These are phyloP conservation scores for Phymastichus coffea DNA, from an alignment of 1,140 invertebrate species.

Conservation along the genomic window DNA sequence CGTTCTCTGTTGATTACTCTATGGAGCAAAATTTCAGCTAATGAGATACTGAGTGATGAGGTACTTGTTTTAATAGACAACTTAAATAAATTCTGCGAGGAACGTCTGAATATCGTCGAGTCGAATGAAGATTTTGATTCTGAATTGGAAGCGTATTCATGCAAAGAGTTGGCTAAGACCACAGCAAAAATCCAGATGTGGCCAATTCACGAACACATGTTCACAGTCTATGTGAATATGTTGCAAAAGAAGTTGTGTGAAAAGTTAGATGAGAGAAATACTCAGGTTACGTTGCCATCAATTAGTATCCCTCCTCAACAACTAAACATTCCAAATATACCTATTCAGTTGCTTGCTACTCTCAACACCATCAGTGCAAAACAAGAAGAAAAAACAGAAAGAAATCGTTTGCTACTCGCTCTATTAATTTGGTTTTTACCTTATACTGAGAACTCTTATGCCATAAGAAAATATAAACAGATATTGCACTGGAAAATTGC, in stretches of 20 bases:
- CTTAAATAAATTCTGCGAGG: conserved; percentile 28
- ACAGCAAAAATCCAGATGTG: conserved; percentile 41
- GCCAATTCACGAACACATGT: conserved; percentile 53
- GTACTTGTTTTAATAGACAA: conserved; percentile 17
- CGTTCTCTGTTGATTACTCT: conserved; percentile 31
- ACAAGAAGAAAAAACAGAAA: conserved; percentile 1
- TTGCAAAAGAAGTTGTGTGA: conserved; percentile 35
- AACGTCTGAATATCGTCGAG: conserved; percentile 22
- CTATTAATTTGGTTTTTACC: conserved; percentile 33
- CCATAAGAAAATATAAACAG: conserved; percentile 29
- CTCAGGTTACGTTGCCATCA: conserved; percentile 4
- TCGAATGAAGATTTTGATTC: conserved; percentile 13
- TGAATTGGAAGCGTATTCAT: conserved; percentile 14
- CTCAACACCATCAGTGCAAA: conserved; percentile 31
- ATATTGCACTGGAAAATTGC: conserved; percentile 17
- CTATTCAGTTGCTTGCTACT: conserved; percentile 38
- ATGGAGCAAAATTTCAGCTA: conserved; percentile 32
- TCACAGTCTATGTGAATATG: conserved; percentile 35
- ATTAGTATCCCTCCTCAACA: not conserved
- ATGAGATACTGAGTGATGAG: conserved; percentile 16
- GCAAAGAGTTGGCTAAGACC: conserved; percentile 21
- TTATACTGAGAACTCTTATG: conserved; percentile 34
- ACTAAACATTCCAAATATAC: conserved; percentile 40
- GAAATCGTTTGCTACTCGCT: conserved; percentile 28
- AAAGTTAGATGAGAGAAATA: not conserved